Conservation (phyloP, 2,888 invertebrate genomes). For the Choreutis nemorana region DNA sequence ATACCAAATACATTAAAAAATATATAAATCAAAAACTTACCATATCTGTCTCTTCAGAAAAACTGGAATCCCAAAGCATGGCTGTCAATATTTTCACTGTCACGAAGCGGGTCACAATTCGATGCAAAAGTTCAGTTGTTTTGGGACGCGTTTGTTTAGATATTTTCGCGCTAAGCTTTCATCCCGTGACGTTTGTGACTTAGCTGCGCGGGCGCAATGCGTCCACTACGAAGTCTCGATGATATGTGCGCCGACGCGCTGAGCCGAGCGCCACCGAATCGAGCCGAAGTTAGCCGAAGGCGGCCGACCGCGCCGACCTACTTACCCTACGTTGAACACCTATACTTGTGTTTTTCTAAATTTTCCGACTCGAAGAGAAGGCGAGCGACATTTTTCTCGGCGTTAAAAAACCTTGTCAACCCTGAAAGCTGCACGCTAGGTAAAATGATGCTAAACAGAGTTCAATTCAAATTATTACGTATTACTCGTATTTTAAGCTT, state of each 20-base stretch:
- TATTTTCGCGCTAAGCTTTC: slow-evolving; percentile 33
- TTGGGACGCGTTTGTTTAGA: slow-evolving; percentile 23
- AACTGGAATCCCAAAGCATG: slow-evolving; percentile 59
- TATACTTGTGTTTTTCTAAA: too few species aligned
- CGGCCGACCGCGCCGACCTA: slow-evolving; percentile 49
- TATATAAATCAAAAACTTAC: slow-evolving; percentile 27
- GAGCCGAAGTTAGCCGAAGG: slow-evolving; percentile 35
- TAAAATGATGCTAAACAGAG: too few species aligned
- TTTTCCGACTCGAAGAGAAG: too few species aligned
- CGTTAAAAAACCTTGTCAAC: too few species aligned
- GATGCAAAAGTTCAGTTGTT: slow-evolving; percentile 31
- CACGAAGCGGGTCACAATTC: slow-evolving; percentile 11
- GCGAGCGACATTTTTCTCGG: too few species aligned
- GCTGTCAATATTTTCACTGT: slow-evolving; percentile 17
- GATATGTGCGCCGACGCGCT: slow-evolving; percentile 40
- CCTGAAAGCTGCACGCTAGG: too few species aligned
- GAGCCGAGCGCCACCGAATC: slow-evolving; percentile 31
- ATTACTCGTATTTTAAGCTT: too few species aligned
- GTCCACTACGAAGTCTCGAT: slow-evolving; percentile 36
- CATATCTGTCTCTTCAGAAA: slow-evolving; percentile 53
- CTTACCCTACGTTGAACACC: too few species aligned
- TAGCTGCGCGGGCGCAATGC: slow-evolving; percentile 33
- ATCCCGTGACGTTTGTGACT: slow-evolving; percentile 38
- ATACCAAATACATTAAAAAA: slow-evolving; percentile 7
- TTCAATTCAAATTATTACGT: too few species aligned